These are phyloP conservation scores for Yponomeuta evonymella DNA, from an alignment of 2,888 invertebrate genomes.

Conservation along the genomic window DNA sequence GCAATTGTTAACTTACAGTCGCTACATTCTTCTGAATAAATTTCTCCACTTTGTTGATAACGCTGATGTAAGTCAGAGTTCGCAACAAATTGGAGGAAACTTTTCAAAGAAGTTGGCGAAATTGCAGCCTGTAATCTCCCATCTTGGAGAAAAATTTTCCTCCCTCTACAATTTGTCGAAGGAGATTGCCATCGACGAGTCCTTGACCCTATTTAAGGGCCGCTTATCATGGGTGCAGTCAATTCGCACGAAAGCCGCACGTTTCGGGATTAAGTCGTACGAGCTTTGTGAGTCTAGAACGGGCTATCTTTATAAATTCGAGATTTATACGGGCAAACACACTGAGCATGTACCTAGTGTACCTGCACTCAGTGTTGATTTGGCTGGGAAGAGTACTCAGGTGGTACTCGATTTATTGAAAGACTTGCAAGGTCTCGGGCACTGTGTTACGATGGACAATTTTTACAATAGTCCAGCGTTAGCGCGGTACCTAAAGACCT, in stretches of 20 bases:
- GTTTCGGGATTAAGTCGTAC: conserved; percentile 26
- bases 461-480: no score
- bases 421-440: conserved; percentile 12
- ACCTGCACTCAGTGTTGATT: conserved; percentile 16
- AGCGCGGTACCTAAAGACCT: conserved; percentile 23
- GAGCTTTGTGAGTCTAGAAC: conserved; percentile 27
- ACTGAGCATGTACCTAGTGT: conserved; percentile 6
- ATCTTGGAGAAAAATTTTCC: background rate
- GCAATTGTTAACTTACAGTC: conserved; percentile 21
- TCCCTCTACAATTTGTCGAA: background rate
- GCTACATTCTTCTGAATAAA: conserved; percentile 24
- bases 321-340: conserved; percentile 19
- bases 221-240: conserved; percentile 24
- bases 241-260: conserved; percentile 24
- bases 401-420: conserved; percentile 18
- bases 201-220: conserved; percentile 27
- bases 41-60: conserved; percentile 26
- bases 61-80: conserved; percentile 14
- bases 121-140: conserved; percentile 10
- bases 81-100: conserved; percentile 15
- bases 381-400: conserved; percentile 22
- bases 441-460: conserved; percentile 21
- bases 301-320: conserved; percentile 22
- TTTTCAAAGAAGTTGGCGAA: conserved; percentile 22
- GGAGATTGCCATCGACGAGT: conserved; percentile 26